Conservation (phyloP, 2,888 invertebrate genomes). For the Lepidocyrtinus sp. region DNA sequence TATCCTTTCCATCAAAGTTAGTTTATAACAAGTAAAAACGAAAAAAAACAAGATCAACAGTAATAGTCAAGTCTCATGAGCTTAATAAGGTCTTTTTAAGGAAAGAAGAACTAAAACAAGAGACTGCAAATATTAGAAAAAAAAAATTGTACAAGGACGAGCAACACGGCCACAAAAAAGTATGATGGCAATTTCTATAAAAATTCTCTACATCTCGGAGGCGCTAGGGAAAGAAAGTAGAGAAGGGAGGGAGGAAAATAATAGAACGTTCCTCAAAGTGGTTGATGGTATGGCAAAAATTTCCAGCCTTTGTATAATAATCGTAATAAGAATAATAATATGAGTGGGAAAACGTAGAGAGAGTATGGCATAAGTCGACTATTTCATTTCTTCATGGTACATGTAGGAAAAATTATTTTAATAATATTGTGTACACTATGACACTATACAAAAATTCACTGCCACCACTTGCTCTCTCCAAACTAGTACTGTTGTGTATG, state of each 20-base stretch:
- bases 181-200: slow-evolving; percentile 8
- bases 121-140: slow-evolving; percentile 22
- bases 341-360: neutral
- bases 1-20: slow-evolving; percentile 42
- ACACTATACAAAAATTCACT: neutral
- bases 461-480: slow-evolving; percentile 14
- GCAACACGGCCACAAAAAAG: slow-evolving; percentile 18
- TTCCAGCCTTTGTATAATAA: slow-evolving; percentile 46
- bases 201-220: slow-evolving; percentile 2
- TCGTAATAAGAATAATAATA: slow-evolving; percentile 28
- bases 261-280: slow-evolving; percentile 49
- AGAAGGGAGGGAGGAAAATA: slow-evolving; percentile 27
- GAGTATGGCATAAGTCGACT: slow-evolving; percentile 38
- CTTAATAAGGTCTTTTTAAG: slow-evolving; percentile 13
- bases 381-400: slow-evolving; percentile 23
- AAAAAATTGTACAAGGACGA: slow-evolving; percentile 41
- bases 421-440: slow-evolving; percentile 8
- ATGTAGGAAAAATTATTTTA: slow-evolving; percentile 7
- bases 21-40: slow-evolving; percentile 28
- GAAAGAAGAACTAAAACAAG: slow-evolving; percentile 10
- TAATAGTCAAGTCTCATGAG: slow-evolving; percentile 3
- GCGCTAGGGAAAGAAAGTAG: slow-evolving; percentile 24
- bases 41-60: slow-evolving; percentile 47
- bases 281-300: slow-evolving; percentile 60
- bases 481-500: too few species aligned